Base-by-base conservation (phyloP, 1,140 invertebrate genomes). In the Sminthurinus signatus region DNA sequence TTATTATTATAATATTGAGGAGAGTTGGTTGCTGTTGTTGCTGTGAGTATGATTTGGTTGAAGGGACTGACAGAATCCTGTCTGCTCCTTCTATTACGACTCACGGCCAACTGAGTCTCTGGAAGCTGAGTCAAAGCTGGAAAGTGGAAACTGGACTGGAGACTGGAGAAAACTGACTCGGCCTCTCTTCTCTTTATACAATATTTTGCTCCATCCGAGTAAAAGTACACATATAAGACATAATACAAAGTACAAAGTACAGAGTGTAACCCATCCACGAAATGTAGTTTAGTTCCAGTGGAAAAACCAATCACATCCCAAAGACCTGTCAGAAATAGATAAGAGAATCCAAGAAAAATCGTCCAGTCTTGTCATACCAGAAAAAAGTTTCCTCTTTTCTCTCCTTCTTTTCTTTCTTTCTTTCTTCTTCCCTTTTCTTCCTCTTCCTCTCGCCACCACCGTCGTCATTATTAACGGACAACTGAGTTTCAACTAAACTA, bases 281-380 rank as follows among this genome's bases (percentile, higher is more conserved):
- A 66, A 66, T 56, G 55, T 52, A 51, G 31, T 55, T 52, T 43
- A 56, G 44, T 36, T n/a, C 10, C 8, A 44, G 50, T 42, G 51
- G 61, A 66, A 66, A 36, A 70, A 69, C 60, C 63, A 70, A 66
- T 66, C 60, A 66, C 63, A 64, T 60, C 60, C 59, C 56, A 57
- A 64, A 60, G 60, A 60, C 64, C 70, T 72, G 70, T 69, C 67
- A 69, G 64, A 65, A 69, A 64, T 66, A 72, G 70, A 72, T 72
- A 72, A 72, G 64, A 60, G 65, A 65, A 64, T 69, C 67, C 61
- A 67, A 66, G 67, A 69, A 68, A 72, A 72, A 72, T 72, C 65
- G 62, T 69, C 62, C 62, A 65, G 66, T 58, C 70, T 68, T 71
- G 70, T 68, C 70, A 68, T 71, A 64, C 48, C 58, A 44, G 56